These are phyloP conservation scores for Polydrusus cervinus DNA, from an alignment of 2,888 invertebrate genomes.

Conservation along the genomic window DNA sequence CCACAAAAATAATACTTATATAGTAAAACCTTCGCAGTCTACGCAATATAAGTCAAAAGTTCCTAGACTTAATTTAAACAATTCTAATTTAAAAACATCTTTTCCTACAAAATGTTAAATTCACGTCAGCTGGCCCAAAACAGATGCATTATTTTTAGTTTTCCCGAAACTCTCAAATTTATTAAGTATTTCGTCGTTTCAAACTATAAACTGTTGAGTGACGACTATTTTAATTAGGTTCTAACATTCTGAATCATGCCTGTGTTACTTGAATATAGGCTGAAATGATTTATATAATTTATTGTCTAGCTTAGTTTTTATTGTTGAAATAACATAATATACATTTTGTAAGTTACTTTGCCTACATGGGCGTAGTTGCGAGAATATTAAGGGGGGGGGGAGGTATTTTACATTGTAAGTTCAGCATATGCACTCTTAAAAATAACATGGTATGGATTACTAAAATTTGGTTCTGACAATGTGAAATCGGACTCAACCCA, in stretches of 20 bases:
- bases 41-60: conserved; percentile 42
- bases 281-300: neutral
- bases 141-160: conserved; percentile 33
- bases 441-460: too few relatives aligned
- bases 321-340: too few relatives aligned
- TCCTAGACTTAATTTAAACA: conserved; percentile 42
- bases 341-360: too few relatives aligned
- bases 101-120: conserved; percentile 32
- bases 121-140: conserved; percentile 19
- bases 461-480: too few relatives aligned
- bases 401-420: too few relatives aligned
- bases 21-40: conserved; percentile 40
- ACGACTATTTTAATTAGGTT: conserved; percentile 30
- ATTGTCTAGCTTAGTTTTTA: neutral
- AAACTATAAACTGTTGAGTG: conserved; percentile 13
- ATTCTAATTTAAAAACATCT: conserved; percentile 33
- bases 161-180: conserved; percentile 24
- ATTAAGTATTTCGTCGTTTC: conserved; percentile 29
- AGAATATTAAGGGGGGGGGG: too few relatives aligned
- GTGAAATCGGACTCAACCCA: too few relatives aligned
- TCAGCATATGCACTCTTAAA: too few relatives aligned
- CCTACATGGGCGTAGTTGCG: too few relatives aligned
- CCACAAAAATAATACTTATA: neutral
- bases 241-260: conserved; percentile 8
- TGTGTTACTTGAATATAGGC: neutral